phyloP scores from a whole-genome alignment of 2,797 vertebrate species.

The Choloepus didactylus region DNA sequence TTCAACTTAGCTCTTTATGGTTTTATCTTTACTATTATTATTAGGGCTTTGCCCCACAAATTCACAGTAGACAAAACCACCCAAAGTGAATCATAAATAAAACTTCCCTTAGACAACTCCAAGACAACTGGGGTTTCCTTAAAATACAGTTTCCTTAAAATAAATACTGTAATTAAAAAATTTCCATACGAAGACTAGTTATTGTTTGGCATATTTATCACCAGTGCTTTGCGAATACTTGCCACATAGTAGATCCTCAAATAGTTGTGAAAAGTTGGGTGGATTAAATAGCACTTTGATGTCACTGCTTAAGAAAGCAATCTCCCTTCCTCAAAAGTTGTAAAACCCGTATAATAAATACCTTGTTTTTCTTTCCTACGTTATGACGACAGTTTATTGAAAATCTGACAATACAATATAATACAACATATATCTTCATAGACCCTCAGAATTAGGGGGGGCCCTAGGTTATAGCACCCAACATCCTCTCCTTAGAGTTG shows the following conservation, averaged over 20 bases:
- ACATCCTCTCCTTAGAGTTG: neutral
- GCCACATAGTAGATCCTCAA: neutral
- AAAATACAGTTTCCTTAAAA: neutral
- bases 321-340: conserved; percentile 5
- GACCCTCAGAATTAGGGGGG: neutral
- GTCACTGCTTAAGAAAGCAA: conserved; percentile 23
- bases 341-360: neutral
- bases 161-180: conserved; percentile 31
- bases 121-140: neutral
- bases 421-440: neutral
- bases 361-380: neutral
- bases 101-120: neutral
- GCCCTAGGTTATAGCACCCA: neutral
- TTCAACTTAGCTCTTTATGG: neutral
- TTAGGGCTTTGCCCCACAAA: neutral
- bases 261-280: neutral
- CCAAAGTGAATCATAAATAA: neutral
- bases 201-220: neutral
- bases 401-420: neutral
- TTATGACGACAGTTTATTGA: neutral
- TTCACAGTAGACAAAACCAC: conserved; percentile 32
- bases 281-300: conserved; percentile 8
- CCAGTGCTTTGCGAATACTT: neutral
- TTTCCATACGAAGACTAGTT: neutral
- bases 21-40: conserved; percentile 34